Conservation (phyloP, 2,797 vertebrate genomes). For the Phoebastria nigripes region DNA sequence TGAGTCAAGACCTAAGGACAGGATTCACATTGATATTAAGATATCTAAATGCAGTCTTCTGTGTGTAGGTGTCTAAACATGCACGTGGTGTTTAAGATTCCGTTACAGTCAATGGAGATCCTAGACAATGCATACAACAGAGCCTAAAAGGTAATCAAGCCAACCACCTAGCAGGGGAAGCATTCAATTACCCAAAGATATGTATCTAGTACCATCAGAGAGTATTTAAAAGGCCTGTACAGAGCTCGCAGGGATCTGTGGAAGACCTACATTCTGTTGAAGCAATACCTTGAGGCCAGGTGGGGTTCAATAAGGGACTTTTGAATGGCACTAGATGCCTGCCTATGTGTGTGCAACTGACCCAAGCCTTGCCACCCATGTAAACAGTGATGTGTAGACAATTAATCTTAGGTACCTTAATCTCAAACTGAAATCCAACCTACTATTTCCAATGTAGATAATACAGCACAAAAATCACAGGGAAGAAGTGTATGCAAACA, state of each 20-base stretch:
- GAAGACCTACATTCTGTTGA: neutral
- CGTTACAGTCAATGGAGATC: neutral
- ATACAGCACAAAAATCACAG: neutral
- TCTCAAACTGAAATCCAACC: neutral
- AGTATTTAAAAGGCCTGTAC: neutral
- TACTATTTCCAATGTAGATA: neutral
- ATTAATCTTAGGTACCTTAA: neutral
- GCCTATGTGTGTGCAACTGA: neutral
- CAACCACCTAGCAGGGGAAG: neutral
- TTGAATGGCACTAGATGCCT: neutral
- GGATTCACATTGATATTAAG: neutral
- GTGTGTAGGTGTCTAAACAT: neutral
- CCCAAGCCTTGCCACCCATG: accelerated
- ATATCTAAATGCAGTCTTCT: neutral
- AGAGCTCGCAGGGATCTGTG: neutral
- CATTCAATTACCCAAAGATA: neutral
- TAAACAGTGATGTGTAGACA: neutral
- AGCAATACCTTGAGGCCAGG: neutral
- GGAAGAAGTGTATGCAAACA: neutral
- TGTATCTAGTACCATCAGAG: neutral
- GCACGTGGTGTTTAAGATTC: neutral
- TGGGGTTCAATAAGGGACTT: neutral
- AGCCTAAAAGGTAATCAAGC: neutral
- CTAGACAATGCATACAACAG: neutral
- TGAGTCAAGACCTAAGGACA: neutral